A percentile compares a stretch with the other conserved stretches of the same genome.
phyloP scores from a whole-genome alignment of 2,888 invertebrate genomes.

The Ischnura elegans region DNA sequence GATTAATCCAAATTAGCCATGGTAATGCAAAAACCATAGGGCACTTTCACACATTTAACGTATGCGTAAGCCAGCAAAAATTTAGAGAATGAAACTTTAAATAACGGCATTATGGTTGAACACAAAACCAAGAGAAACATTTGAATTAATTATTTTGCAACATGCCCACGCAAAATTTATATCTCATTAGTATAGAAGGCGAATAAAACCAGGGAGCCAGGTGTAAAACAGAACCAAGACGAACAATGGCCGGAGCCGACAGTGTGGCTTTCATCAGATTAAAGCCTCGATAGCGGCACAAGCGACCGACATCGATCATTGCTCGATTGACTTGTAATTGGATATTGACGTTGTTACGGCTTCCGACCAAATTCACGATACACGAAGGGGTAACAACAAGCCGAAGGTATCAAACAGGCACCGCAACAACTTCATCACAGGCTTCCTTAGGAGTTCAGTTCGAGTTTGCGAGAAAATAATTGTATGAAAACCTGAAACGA shows the following conservation, averaged over 20 bases:
- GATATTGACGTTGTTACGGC: background rate
- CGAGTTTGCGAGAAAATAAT: background rate
- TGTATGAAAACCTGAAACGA: background rate
- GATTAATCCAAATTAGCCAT: background rate
- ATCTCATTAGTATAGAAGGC: background rate
- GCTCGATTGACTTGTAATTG: constrained; percentile 24
- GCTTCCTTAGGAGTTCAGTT: background rate
- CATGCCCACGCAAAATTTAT: background rate
- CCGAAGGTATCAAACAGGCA: background rate
- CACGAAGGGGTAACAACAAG: background rate
- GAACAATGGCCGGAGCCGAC: background rate
- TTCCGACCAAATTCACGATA: background rate
- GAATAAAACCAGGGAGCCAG: background rate
- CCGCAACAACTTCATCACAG: background rate
- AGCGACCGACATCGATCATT: constrained; percentile 7
- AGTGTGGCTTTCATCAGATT: constrained; percentile 25
- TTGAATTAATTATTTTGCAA: background rate
- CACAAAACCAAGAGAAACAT: background rate
- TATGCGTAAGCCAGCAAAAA: background rate
- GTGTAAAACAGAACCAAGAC: background rate
- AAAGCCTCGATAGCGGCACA: background rate
- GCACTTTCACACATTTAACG: background rate
- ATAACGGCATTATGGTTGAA: background rate
- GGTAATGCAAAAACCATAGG: background rate
- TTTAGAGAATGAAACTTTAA: background rate